Evolutionary conservation across 2,797 vertebrate species (phyloP), one percentile per base, ranked within the genome.

Genomic region (Enteromius paludinosus): DNA sequence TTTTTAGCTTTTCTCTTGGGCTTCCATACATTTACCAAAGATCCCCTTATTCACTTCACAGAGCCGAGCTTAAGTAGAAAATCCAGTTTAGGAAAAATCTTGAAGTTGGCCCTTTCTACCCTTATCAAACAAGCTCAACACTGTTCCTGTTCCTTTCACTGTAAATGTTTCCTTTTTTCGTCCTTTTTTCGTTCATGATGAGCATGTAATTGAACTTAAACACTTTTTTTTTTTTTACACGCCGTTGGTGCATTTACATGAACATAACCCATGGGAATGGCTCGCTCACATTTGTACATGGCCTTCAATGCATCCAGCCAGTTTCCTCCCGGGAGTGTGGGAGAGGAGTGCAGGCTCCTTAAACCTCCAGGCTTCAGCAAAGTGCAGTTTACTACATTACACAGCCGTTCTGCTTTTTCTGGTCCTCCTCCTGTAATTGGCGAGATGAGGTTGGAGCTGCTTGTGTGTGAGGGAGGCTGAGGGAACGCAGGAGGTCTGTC

Each of bases 391-490:
- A 45, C 80, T 43, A 66, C 62, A 68, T 70, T 62, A 64, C 84
- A 49, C 49, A 68, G 54, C 69, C 33, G 43, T 28, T 61, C 41
- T 43, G 66, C 89, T 88, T 89, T 69, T 52, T 78, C 82, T 75
- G 72, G 65, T 82, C 73, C 81, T 84, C 83, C 73, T 74, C 79
- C 85, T 91, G 87, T 93, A 94, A 92, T 94, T 93, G 91, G 90
- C 87, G 81, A 92, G 89, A 89, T 89, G 88, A 79, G 74, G 87
- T 77, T 89, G 85, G 89, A 89, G 88, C 88, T 89, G 90, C 91
- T 91, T 87, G 78, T 87, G 86, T 83, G 88, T 79, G 87, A 85
- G 75, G 30, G 52, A 87, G 90, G 80, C 87, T 88, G 87, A 85
- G 70, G 75, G 79, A 80, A 89, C 78, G 88, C 89, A 87, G 89